Conservation (phyloP, 2,113 vertebrate species). For the Erpornis zantholeuca region DNA sequence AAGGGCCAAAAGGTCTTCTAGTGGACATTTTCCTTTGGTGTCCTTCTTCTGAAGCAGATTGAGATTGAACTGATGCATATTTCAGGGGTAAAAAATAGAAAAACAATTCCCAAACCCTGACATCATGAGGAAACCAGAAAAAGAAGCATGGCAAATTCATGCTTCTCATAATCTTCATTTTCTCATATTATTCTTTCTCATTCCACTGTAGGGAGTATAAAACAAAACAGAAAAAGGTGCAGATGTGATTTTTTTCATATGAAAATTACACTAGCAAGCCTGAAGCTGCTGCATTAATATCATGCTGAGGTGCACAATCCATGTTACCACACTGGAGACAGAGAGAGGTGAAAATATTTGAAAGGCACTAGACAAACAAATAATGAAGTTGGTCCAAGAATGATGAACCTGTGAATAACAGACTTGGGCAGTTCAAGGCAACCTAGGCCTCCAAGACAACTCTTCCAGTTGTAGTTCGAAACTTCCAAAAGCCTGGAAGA, state of each 20-base stretch:
- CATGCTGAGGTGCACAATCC: not conserved
- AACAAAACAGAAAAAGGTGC: not conserved
- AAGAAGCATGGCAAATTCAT: not conserved
- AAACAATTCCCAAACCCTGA: conserved; percentile 21
- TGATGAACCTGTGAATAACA: not conserved
- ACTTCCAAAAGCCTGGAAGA: not conserved
- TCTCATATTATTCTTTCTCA: conserved; percentile 38
- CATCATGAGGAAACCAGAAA: not conserved
- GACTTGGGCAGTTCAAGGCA: not conserved
- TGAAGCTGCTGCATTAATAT: not conserved
- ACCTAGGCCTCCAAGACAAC: not conserved
- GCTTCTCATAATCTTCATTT: conserved; percentile 25
- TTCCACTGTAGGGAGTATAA: not conserved
- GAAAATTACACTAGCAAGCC: not conserved
- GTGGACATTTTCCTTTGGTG: not conserved
- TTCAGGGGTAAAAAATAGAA: not conserved
- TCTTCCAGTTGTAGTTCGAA: not conserved
- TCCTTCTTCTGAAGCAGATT: not conserved
- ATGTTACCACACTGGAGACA: not conserved
- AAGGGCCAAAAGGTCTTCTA: not conserved
- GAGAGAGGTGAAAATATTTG: not conserved
- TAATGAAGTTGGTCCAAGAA: not conserved
- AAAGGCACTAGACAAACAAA: not conserved
- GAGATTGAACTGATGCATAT: not conserved
- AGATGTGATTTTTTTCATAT: not conserved